Evolutionary conservation across 2,888 invertebrate species (phyloP), one percentile per base, ranked within the genome.

Genomic region (Tetramorium bicarinatum): DNA sequence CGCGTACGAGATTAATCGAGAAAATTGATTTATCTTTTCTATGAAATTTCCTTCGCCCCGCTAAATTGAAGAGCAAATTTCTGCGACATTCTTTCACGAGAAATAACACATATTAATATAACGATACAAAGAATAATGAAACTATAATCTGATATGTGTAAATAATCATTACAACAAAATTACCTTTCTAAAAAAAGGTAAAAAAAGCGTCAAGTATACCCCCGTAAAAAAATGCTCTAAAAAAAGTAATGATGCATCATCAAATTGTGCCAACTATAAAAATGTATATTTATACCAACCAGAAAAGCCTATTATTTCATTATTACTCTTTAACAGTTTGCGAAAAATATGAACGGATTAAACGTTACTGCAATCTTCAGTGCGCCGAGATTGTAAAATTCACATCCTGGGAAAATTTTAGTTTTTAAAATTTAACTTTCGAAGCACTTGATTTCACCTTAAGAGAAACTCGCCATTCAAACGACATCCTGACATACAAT

Each of bases 1-100:
- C n/a, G 34, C 56, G 44, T 25, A 41, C 54, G 38, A 56, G 54
- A 77, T 77, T 77, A 77, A 77, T 77, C 59, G 59, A 47, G 47
- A 1, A 77, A 69, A 80, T 71, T 71, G 47, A 80, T 80, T 79
- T 59, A 56, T 18, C 18, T 34, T 47, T 21, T 18, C 47, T 1
- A 11, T 18, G 56, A 59, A 71, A 71, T 29, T 59, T 18, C 18
- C 34, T 29, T 13, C 4, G 11, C 11, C 29, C 15, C 54, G 25
- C 34, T n/a, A 18, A 79, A 79, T 71, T 71, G 49, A 59, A 47
- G 67, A 59, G 11, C 29, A 3, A 29, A 15, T 62, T 13, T n/a
- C n/a, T 6, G 25, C 29, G 13, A 38, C 1, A 1, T 44, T 38
- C 29, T 49, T 54, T 21, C 3, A 3, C 11, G 0, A n/a, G 9